Evolutionary conservation across 2,888 invertebrate species (phyloP).

Genomic region (Monoplex corrugatus): DNA sequence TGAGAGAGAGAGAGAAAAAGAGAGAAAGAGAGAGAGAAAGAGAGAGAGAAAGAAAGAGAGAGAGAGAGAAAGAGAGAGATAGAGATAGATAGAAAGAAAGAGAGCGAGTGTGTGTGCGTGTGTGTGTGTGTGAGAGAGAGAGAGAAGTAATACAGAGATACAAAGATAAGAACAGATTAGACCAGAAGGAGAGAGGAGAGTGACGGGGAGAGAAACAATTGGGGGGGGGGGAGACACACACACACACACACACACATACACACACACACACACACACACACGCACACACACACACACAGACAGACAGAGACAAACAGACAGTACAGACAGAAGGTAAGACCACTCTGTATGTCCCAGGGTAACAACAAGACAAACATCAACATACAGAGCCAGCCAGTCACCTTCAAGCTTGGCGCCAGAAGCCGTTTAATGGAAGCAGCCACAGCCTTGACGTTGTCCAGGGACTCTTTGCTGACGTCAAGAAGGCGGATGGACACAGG

Average conservation of each 20-base stretch:
- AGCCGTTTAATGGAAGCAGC: slow-evolving; percentile 37
- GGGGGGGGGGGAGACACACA: too few species aligned
- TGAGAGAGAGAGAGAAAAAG: too few species aligned
- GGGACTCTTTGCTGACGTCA: slow-evolving; percentile 69
- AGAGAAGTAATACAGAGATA: too few species aligned
- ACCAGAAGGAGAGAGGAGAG: too few species aligned
- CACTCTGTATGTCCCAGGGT: background rate
- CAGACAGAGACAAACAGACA: background rate
- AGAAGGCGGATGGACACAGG: slow-evolving; percentile 74
- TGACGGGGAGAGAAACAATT: too few species aligned
- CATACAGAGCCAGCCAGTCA: background rate
- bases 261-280: slow-evolving; percentile 21
- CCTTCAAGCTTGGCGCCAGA: slow-evolving; percentile 43
- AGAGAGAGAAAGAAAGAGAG: too few species aligned
- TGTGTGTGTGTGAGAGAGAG: too few species aligned
- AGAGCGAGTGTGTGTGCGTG: too few species aligned
- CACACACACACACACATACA: background rate
- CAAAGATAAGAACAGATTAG: too few species aligned
- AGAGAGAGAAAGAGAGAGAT: too few species aligned
- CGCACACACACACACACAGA: background rate
- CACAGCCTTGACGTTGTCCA: slow-evolving; percentile 47
- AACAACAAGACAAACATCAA: background rate
- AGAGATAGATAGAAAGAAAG: too few species aligned
- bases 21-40: too few species aligned
- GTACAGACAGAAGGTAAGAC: background rate